Evolutionary conservation across 2,888 invertebrate genomes (phyloP).

Genomic region (Limnephilus rhombicus): DNA sequence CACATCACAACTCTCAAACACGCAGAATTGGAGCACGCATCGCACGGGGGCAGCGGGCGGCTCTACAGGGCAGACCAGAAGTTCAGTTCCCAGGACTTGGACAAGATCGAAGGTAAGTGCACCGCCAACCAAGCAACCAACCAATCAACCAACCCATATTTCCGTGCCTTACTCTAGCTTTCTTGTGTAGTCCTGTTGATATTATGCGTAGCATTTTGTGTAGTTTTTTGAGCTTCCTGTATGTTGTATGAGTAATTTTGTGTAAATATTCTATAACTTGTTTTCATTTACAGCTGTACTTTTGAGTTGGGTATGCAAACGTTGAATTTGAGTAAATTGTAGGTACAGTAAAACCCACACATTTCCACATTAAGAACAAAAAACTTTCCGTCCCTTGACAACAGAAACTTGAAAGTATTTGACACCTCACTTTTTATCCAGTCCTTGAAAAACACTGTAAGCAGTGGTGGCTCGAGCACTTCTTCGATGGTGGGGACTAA

Average conservation of each 20-base stretch:
- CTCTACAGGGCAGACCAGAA: constrained; percentile 82
- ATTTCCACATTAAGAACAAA: neutral
- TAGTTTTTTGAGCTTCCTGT: neutral
- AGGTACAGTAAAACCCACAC: neutral
- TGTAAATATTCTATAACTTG: neutral
- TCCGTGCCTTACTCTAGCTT: neutral
- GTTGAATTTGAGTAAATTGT: neutral
- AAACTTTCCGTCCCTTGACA: neutral
- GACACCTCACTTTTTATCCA: neutral
- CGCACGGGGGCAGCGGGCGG: constrained; percentile 79
- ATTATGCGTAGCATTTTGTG: neutral
- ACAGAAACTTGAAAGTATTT: neutral
- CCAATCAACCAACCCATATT: neutral
- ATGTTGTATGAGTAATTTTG: neutral
- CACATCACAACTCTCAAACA: constrained; percentile 49
- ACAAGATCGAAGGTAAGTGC: constrained; percentile 76
- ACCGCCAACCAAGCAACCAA: neutral
- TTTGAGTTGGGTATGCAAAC: neutral
- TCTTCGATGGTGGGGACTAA: too few relatives aligned
- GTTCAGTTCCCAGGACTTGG: constrained; percentile 81
- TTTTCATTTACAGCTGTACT: neutral
- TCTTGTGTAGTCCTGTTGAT: neutral
- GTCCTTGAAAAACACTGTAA: neutral
- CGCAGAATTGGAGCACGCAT: constrained; percentile 77
- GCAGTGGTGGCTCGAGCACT: neutral